Evolutionary conservation across 37 sponge, comb jelly and placozoan species (phyloP).

Genomic region (Chondrosia reniformis): DNA sequence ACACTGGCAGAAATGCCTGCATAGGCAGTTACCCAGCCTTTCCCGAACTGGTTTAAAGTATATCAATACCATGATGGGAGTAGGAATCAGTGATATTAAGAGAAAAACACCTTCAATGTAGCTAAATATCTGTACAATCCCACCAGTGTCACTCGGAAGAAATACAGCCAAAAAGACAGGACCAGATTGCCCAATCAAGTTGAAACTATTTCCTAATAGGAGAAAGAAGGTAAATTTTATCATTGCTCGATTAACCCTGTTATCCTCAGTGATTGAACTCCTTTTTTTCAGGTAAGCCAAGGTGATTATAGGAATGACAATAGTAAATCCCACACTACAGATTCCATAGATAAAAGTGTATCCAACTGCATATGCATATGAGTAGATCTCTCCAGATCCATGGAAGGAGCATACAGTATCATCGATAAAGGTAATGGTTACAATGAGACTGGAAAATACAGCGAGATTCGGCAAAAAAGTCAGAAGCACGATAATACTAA

Average conservation of each 20-base stretch:
- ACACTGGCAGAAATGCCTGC: too few relatives aligned
- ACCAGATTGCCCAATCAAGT: background rate
- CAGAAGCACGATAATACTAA: background rate
- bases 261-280: too few relatives aligned
- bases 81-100: background rate
- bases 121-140: background rate
- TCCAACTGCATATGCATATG: background rate
- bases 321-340: background rate
- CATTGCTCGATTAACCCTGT: background rate
- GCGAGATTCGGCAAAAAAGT: background rate
- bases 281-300: background rate
- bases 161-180: background rate
- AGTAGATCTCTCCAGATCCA: background rate
- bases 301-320: background rate
- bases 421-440: background rate
- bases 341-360: constrained; percentile 2
- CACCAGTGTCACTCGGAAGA: background rate
- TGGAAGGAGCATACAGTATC: background rate
- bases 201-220: background rate
- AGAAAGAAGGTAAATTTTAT: background rate
- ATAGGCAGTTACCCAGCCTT: background rate
- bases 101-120: background rate
- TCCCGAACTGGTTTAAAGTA: background rate
- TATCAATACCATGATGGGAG: background rate
- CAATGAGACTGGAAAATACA: background rate